Evolutionary conservation across 1,140 invertebrate genomes (phyloP).

Genomic region (Dinoponera quadriceps): DNA sequence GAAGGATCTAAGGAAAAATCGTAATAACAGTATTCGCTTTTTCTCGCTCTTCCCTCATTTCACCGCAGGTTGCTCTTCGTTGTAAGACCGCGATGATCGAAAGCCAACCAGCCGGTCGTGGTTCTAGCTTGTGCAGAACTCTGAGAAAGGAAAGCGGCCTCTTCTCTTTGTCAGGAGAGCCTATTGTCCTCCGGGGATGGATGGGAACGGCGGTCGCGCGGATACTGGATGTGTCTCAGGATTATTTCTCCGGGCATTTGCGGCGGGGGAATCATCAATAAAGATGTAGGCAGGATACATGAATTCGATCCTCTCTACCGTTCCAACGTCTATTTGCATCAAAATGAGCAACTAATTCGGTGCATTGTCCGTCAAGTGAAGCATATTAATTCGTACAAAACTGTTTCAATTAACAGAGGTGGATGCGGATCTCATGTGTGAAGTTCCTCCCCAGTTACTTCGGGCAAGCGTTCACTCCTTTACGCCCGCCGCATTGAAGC

Average conservation of each 20-base stretch:
- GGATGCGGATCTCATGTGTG: background rate
- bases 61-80: constrained; percentile 46
- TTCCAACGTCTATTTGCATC: constrained; percentile 14
- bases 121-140: constrained; percentile 55
- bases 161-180: constrained; percentile 63
- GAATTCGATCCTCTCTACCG: constrained; percentile 1
- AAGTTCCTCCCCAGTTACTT: background rate
- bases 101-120: constrained; percentile 41
- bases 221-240: constrained; percentile 40
- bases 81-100: constrained; percentile 59
- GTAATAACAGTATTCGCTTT: background rate
- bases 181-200: constrained; percentile 69
- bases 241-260: constrained; percentile 61
- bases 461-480: background rate
- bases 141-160: constrained; percentile 74
- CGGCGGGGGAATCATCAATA: constrained; percentile 47
- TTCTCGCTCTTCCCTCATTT: constrained; percentile 5
- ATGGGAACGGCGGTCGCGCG: constrained; percentile 66
- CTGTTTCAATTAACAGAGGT: background rate
- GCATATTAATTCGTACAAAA: background rate
- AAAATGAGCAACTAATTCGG: background rate
- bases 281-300: constrained; percentile 44
- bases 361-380: background rate
- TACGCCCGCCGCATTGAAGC: background rate
- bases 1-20: background rate